phyloP scores from a whole-genome alignment of 92 coral and sea anemone species.

The Palythoa caribaeorum region DNA sequence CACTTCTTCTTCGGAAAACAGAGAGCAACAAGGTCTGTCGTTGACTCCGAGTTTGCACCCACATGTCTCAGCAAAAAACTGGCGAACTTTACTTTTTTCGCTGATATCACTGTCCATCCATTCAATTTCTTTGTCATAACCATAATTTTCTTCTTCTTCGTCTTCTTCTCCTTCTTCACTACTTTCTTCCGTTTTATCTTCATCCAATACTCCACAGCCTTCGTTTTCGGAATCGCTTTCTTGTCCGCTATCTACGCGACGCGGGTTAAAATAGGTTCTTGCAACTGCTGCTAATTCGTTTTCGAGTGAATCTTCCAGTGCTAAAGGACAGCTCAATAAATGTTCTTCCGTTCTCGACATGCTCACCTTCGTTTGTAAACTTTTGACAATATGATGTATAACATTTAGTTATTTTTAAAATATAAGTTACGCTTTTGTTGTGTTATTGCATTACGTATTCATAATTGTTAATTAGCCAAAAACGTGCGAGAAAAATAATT shows the following conservation, averaged over 20 bases:
- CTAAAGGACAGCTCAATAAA: constrained; percentile 29
- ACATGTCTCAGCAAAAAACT: constrained; percentile 6
- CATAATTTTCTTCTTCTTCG: neutral
- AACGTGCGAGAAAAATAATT: neutral
- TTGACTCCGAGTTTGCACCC: neutral
- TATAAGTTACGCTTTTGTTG: neutral
- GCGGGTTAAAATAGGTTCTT: constrained; percentile 10
- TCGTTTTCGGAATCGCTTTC: neutral
- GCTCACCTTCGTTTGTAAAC: neutral
- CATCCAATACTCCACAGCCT: neutral
- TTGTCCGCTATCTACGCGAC: neutral
- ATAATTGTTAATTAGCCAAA: neutral
- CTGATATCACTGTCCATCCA: constrained; percentile 8
- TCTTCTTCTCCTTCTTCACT: neutral
- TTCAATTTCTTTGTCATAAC: constrained; percentile 22
- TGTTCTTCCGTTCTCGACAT: neutral
- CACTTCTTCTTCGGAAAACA: constrained; percentile 7
- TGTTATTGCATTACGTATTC: neutral
- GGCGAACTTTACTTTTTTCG: constrained; percentile 23
- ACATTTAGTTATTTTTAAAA: neutral
- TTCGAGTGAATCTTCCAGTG: neutral
- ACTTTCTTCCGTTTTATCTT: neutral
- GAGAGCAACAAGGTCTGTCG: constrained; percentile 17
- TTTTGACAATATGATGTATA: neutral
- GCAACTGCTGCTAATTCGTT: constrained; percentile 19